Percentiles rank a stretch among this genome's conserved stretches.
These are phyloP conservation scores for Bettongia penicillata DNA, from an alignment of 2,113 vertebrate species.

Conservation along the genomic window DNA sequence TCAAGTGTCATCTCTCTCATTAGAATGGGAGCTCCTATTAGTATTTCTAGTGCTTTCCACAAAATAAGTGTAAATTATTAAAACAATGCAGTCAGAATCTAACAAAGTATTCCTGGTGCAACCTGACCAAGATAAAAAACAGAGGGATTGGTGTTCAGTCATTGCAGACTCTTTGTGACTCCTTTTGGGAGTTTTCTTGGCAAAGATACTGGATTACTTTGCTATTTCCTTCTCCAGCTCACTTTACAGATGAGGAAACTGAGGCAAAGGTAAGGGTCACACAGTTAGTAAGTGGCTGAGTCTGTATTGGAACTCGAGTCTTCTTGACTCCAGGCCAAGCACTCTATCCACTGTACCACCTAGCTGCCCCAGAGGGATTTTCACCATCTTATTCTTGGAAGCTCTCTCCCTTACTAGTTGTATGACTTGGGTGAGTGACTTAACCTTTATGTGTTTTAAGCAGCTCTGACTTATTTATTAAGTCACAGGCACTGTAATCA, in stretches of 20 bases:
- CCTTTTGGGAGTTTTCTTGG: neutral
- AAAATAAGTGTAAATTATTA: neutral
- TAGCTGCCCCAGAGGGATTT: neutral
- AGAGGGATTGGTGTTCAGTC: neutral
- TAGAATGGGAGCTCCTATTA: neutral
- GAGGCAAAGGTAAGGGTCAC: neutral
- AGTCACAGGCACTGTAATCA: neutral
- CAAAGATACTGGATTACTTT: neutral
- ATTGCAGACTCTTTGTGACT: neutral
- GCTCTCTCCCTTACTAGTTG: neutral
- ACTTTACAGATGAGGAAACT: neutral
- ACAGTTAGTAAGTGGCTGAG: neutral
- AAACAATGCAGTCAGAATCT: neutral
- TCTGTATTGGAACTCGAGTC: neutral
- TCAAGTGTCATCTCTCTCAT: neutral
- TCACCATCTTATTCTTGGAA: neutral
- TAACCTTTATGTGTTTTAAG: neutral
- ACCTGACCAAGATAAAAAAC: neutral
- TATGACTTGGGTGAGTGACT: neutral
- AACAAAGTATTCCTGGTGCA: neutral
- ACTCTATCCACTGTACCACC: neutral
- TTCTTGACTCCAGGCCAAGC: too few relatives aligned
- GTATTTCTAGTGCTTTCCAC: neutral
- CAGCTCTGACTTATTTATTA: neutral
- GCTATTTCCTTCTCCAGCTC: neutral